A percentile compares a stretch with the other conserved stretches of the same genome.
These are phyloP conservation scores for Turritopsis rubra DNA, from an alignment of 30 jellyfish, hydroid and myxozoan species.

Conservation along the genomic window DNA sequence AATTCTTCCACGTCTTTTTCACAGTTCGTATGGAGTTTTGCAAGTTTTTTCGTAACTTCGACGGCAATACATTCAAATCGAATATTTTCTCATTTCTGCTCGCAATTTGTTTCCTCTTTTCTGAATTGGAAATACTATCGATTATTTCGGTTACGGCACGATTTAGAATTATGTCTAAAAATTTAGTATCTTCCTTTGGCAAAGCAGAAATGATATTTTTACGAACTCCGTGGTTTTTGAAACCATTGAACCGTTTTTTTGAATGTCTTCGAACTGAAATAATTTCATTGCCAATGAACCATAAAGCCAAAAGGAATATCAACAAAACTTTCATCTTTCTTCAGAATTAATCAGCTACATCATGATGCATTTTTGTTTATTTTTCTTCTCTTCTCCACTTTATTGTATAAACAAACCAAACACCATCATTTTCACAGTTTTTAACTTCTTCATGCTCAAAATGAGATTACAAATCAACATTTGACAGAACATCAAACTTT, in stretches of 20 bases:
- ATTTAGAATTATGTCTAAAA: background rate
- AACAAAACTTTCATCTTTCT: background rate
- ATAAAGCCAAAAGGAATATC: background rate
- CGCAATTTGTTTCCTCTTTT: background rate
- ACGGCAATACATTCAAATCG: background rate
- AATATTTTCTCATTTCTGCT: background rate
- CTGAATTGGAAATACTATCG: constrained; percentile 1
- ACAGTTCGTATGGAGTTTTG: background rate
- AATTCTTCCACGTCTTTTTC: background rate
- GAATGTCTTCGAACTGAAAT: background rate
- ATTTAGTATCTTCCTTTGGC: background rate
- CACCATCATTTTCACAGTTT: background rate
- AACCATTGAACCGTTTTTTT: background rate
- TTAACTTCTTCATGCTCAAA: background rate
- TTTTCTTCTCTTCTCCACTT: background rate
- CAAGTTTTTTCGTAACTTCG: background rate
- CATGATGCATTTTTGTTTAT: background rate
- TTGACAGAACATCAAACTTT: background rate
- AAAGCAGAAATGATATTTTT: background rate
- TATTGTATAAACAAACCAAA: background rate
- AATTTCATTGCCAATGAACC: background rate
- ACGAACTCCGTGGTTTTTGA: background rate
- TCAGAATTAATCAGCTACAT: background rate
- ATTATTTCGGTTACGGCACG: constrained; percentile 3
- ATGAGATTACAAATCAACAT: background rate